Percentiles rank a stretch among this genome's conserved stretches.
phyloP scores from a whole-genome alignment of 2,113 vertebrate species.

The Aviceda subcristata region DNA sequence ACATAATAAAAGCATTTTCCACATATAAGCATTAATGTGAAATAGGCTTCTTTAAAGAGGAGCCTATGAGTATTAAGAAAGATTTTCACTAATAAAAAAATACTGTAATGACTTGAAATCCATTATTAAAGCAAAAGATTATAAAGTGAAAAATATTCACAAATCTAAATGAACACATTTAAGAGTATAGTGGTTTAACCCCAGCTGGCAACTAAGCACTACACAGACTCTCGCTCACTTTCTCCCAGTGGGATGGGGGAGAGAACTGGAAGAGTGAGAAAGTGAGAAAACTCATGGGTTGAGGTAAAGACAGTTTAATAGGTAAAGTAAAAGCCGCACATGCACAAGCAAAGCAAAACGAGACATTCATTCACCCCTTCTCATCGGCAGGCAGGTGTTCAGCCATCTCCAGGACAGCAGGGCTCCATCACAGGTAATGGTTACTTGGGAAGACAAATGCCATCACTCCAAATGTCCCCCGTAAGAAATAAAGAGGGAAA shows the following conservation, averaged over 20 bases:
- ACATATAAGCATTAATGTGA: not conserved
- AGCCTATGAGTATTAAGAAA: not conserved
- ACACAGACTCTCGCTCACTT: no score
- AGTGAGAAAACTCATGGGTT: not conserved
- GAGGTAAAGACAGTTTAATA: not conserved
- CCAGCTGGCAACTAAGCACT: no score
- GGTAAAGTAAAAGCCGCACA: not conserved
- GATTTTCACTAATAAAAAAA: not conserved
- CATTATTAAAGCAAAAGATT: not conserved
- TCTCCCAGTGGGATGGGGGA: no score
- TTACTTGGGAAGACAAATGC: not conserved
- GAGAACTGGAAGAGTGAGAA: no score
- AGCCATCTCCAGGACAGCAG: not conserved
- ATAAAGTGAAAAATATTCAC: not conserved
- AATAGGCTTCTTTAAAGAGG: not conserved
- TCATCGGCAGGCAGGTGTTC: not conserved
- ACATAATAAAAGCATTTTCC: not conserved
- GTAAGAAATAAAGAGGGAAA: not conserved
- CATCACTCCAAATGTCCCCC: not conserved
- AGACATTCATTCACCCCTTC: not conserved
- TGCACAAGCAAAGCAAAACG: not conserved
- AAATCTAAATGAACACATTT: not conserved
- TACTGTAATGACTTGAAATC: not conserved
- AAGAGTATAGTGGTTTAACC: not conserved
- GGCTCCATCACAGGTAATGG: not conserved